Conservation (phyloP, 2,888 invertebrate genomes). For the Eristalis pertinax region DNA sequence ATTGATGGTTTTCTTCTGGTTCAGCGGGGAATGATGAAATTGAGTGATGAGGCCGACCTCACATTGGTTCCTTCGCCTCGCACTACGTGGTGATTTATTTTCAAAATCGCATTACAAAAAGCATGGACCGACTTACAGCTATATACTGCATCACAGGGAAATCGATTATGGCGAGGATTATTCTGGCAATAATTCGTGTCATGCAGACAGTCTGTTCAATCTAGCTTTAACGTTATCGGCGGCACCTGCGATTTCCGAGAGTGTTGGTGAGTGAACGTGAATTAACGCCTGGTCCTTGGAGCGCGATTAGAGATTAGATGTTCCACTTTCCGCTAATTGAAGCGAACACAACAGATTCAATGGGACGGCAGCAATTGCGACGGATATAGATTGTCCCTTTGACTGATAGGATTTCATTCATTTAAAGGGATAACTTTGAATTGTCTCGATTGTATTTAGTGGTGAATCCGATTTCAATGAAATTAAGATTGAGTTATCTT, state of each 20-base stretch:
- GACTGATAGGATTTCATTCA: neutral
- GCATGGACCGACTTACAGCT: neutral
- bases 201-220: neutral
- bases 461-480: no score
- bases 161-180: neutral
- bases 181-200: neutral
- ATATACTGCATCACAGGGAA: neutral
- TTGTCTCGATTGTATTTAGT: no score
- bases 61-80: conserved; percentile 4
- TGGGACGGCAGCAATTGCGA: neutral
- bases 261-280: neutral
- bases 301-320: neutral
- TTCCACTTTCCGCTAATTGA: neutral
- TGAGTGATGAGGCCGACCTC: conserved; percentile 58
- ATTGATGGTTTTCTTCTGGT: conserved; percentile 54
- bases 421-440: no score
- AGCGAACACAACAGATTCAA: neutral
- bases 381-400: neutral
- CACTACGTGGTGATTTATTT: conserved; percentile 43
- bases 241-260: neutral
- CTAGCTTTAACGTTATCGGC: neutral
- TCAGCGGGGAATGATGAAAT: conserved; percentile 52
- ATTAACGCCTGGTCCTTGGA: neutral
- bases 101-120: conserved; percentile 18
- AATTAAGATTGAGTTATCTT: no score